phyloP scores from a whole-genome alignment of 2,888 invertebrate species.

The Lasiommata megera region DNA sequence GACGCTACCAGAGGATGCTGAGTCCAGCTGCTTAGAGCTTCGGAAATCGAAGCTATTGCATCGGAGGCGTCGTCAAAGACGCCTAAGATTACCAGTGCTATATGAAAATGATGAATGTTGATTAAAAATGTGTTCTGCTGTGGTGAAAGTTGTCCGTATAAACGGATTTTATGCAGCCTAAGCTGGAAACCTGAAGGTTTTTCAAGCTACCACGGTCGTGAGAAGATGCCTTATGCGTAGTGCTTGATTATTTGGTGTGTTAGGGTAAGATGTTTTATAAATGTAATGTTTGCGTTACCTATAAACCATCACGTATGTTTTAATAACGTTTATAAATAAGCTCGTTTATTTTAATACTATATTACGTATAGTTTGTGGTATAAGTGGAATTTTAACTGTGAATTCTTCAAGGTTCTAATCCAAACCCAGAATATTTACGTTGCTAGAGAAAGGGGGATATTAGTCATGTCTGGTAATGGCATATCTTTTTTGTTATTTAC shows the following conservation, averaged over 20 bases:
- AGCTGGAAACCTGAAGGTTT: not conserved
- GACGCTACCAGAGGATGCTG: constrained; percentile 68
- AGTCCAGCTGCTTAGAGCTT: constrained; percentile 60
- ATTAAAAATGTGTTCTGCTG: constrained; percentile 26
- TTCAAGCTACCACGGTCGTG: not conserved
- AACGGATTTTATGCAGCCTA: not conserved
- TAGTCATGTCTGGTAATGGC: too few relatives aligned
- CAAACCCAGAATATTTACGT: too few relatives aligned
- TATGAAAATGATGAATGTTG: constrained; percentile 69
- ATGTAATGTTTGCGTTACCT: too few relatives aligned
- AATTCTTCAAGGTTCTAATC: too few relatives aligned
- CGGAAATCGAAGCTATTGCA: constrained; percentile 53
- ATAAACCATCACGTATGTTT: too few relatives aligned
- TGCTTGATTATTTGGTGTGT: not conserved
- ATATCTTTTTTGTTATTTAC: too few relatives aligned
- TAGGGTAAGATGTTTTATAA: not conserved
- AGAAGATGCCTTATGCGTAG: not conserved
- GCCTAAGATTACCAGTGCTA: constrained; percentile 58
- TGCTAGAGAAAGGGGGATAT: too few relatives aligned
- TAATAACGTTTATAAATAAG: too few relatives aligned
- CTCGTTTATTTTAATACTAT: too few relatives aligned
- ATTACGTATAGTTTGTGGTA: too few relatives aligned
- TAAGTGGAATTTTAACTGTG: too few relatives aligned
- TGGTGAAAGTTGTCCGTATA: constrained; percentile 7
- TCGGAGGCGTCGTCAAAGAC: constrained; percentile 56